These are phyloP conservation scores for Antechinus flavipes DNA, from an alignment of 2,113 vertebrate genomes.

Conservation along the genomic window DNA sequence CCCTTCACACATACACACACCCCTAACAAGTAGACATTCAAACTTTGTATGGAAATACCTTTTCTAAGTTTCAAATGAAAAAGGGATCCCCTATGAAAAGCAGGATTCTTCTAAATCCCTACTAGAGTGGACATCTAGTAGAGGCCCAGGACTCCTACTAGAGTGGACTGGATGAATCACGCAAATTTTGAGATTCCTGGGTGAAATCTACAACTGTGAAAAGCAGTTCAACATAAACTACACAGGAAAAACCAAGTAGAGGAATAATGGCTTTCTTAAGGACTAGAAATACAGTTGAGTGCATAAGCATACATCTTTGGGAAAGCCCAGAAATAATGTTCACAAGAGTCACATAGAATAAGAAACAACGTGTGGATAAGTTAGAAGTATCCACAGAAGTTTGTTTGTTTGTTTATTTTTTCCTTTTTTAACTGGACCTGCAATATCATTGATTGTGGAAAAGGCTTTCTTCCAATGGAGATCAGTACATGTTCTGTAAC, in stretches of 20 bases:
- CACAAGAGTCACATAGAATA: background rate
- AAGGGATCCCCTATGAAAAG: background rate
- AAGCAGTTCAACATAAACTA: background rate
- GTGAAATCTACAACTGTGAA: background rate
- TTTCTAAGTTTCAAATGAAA: background rate
- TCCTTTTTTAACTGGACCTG: background rate
- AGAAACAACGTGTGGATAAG: background rate
- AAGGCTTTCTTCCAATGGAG: background rate
- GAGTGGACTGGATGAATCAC: background rate
- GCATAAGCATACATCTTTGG: background rate
- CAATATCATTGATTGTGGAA: background rate
- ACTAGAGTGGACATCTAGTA: background rate
- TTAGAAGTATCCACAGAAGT: background rate
- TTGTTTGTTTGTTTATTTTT: background rate
- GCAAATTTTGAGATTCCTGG: background rate
- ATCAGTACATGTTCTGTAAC: background rate
- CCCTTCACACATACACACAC: background rate
- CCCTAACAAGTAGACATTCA: background rate
- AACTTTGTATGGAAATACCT: background rate
- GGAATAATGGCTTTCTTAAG: background rate
- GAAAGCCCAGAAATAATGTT: background rate
- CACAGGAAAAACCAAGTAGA: background rate
- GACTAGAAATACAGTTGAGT: background rate
- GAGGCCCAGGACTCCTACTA: too few species aligned
- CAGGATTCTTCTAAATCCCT: background rate